Conservation (phyloP, 2,888 invertebrate species). For the Metalampra italica region DNA sequence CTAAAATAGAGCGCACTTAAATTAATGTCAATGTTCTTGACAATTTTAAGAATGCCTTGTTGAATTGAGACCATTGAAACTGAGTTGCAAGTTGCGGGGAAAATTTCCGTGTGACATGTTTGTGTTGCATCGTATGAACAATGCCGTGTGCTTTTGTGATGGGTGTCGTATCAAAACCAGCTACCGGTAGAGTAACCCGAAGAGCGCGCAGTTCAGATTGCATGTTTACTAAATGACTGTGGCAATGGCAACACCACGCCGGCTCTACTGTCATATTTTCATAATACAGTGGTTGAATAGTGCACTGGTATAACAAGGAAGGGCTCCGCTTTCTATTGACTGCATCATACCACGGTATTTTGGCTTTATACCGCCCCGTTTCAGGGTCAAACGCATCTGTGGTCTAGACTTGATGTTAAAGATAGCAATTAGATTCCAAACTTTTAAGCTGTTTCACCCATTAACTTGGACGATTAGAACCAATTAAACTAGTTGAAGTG, state of each 20-base stretch:
- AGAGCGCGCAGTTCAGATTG: conserved; percentile 39
- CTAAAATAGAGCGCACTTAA: neutral
- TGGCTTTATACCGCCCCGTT: conserved; percentile 3
- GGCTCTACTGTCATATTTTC: conserved; percentile 54
- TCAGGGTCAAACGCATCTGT: neutral
- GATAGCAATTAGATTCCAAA: neutral
- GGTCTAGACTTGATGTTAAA: neutral
- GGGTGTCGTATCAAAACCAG: conserved; percentile 16
- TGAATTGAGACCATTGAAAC: conserved; percentile 6
- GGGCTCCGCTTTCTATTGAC: conserved; percentile 34
- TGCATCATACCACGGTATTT: conserved; percentile 13
- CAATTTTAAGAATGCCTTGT: conserved; percentile 8
- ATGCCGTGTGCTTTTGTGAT: conserved; percentile 17
- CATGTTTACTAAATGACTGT: conserved; percentile 53
- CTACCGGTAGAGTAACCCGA: conserved; percentile 35
- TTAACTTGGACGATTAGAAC: conserved; percentile 5
- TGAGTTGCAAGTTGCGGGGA: conserved; percentile 2
- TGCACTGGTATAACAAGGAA: conserved; percentile 48
- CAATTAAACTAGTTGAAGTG: conserved; percentile 8
- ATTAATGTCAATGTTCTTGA: conserved; percentile 5
- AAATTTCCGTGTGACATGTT: conserved; percentile 13
- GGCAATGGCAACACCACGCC: conserved; percentile 18
- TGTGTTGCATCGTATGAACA: conserved; percentile 29
- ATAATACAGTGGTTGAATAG: conserved; percentile 53
- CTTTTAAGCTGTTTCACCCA: neutral